These are phyloP conservation scores for Erinaceus europaeus DNA, from an alignment of 2,113 vertebrate genomes.

Conservation along the genomic window DNA sequence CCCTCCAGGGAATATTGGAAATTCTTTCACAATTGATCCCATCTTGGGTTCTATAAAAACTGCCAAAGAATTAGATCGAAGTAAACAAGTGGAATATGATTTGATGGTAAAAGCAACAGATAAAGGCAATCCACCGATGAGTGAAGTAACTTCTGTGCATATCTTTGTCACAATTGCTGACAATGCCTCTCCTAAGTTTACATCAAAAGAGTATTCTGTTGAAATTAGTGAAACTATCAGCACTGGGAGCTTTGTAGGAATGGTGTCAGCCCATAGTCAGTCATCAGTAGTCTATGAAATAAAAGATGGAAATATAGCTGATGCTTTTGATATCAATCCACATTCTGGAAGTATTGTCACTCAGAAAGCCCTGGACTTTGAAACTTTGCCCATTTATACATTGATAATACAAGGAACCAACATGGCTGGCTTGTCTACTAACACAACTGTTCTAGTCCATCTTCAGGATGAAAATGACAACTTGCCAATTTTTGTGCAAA, in stretches of 20 bases:
- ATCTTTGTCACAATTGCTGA: conserved; percentile 93
- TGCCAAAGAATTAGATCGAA: conserved; percentile 93
- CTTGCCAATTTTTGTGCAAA: conserved; percentile 86
- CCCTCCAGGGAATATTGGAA: conserved; percentile 92
- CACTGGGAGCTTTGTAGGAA: conserved; percentile 89
- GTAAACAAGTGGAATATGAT: conserved; percentile 89
- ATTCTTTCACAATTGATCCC: conserved; percentile 92
- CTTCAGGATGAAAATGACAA: conserved; percentile 98
- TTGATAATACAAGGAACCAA: conserved; percentile 93
- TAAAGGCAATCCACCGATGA: conserved; percentile 88
- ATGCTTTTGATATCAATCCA: conserved; percentile 92
- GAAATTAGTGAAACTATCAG: conserved; percentile 90
- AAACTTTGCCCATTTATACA: conserved; percentile 85
- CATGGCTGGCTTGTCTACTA: conserved; percentile 93
- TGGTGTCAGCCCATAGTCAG: conserved; percentile 90
- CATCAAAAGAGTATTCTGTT: conserved; percentile 88
- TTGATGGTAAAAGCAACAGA: conserved; percentile 92
- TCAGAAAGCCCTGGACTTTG: conserved; percentile 92
- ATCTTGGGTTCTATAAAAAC: conserved; percentile 91
- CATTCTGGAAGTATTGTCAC: conserved; percentile 94
- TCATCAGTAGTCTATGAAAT: conserved; percentile 96
- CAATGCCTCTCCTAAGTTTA: conserved; percentile 93
- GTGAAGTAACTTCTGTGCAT: conserved; percentile 86
- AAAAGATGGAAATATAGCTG: conserved; percentile 89
- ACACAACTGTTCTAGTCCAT: conserved; percentile 88